Base-by-base conservation (phyloP, 2,888 invertebrate genomes). In the Gnatocerus cornutus region DNA sequence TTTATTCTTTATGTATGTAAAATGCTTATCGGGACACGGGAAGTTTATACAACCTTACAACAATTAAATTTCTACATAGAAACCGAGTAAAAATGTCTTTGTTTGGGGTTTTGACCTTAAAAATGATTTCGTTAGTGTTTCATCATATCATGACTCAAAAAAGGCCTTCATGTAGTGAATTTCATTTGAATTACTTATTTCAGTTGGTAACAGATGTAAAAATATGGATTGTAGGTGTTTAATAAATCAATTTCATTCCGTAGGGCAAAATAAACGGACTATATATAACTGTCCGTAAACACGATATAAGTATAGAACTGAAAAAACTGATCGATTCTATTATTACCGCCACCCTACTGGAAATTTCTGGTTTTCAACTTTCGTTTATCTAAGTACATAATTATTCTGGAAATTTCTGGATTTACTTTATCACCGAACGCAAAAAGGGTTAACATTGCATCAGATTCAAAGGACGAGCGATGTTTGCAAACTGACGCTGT, bases 361-460 rank as follows among this genome's bases (percentile, higher is more conserved):
- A 33, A 33, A 33, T 33, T 4, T 9, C 33, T n/a, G 33, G 33
- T 33, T 33, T 33, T 21, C 4, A 21, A 21, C 21, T 21, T 21
- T 21, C 4, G 4, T 21, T 21, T 21, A 21, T 21, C 2, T 21
- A 21, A 21, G 21, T 21, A 21, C 21, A 21, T 4, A 21, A 21
- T 21, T 21, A 4, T 21, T 21, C 21, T 21, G 21, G 4, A 33
- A 33, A 4, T 9, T 33, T 33, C 33, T 33, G 33, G 33, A 33
- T 33, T 6, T 6, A 43, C 1, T 43, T 43, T 6, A 12, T 6
- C 3, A n/a, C 6, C 33, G 33, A 37, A 37, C 37, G 43, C 5
- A 8, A 48, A n/a, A 48, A 48, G 9, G 14, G 48, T 12, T n/a
- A 16, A 16, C 16, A 37, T 55, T 55, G 55, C 37, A 55, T 55